Base-by-base conservation (phyloP, 2,113 vertebrate genomes). In the Misgurnus anguillicaudatus region DNA sequence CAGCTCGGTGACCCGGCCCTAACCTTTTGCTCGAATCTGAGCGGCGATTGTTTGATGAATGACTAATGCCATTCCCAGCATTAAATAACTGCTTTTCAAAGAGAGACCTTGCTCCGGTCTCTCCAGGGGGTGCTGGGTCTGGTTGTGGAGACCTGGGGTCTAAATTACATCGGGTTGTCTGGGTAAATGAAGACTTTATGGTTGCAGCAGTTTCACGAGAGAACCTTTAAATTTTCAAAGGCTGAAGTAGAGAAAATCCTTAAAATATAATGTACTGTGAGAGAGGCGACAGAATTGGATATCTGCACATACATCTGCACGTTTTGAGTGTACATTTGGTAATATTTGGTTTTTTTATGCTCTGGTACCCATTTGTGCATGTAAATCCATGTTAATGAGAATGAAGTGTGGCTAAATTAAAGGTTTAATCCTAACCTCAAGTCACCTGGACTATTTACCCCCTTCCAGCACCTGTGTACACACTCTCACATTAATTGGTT, bases 401-500 rank as follows among this genome's bases (percentile, higher is more conserved):
- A n/a, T n/a, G 8, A 48, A 16, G 39, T 31, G 71, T 21, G 61
- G 78, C 62, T 80, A 82, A 81, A 87, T 79, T 42, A n/a, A 82
- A 83, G 77, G 57, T 72, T 9, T 88, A 84, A 89, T 90, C 82
- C 80, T 61, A 41, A 80, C 80, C 84, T 86, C 74, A 77, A 84
- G 51, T 80, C 61, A 66, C 70, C 48, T 66, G 61, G 58, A 45
- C 61, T 74, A 19, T 80, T 80, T 85, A 81, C 78, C 80, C 79
- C 61, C 31, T 53, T 79, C 45, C 48, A 21, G 7, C 72, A 53
- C 47, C 9, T 24, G 17, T 53, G 48, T 41, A 75, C 42, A 51
- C 41, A 67, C 57, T 76, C 19, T 48, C 17, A 42, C 57, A 87
- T 86, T 88, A 87, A 90, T 87, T 89, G 87, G 80, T 79, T 89